A percentile compares a stretch with the other conserved stretches of the same genome.
Evolutionary conservation across 2,888 invertebrate species (phyloP).

Genomic region (Scrobipalpa costella): DNA sequence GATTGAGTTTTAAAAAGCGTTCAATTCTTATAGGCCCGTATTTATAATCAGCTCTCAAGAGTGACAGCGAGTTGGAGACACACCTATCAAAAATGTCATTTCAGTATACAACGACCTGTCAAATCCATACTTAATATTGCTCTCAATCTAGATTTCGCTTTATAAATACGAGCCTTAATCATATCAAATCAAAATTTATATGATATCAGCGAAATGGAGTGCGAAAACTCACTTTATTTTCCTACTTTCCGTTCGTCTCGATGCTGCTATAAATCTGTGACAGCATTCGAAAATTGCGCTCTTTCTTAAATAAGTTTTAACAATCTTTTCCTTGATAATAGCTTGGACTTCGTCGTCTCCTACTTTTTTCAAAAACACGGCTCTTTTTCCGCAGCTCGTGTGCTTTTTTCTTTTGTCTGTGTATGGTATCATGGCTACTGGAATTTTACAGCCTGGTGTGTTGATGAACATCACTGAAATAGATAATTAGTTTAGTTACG

Average conservation of each 20-base stretch:
- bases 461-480: slow-evolving; percentile 54
- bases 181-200: too few species aligned
- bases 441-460: slow-evolving; percentile 66
- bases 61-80: too few species aligned
- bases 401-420: slow-evolving; percentile 37
- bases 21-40: too few species aligned
- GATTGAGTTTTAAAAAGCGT: too few species aligned
- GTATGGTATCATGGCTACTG: slow-evolving; percentile 50
- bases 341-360: slow-evolving; percentile 48
- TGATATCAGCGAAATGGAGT: background rate
- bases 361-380: slow-evolving; percentile 57
- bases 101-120: too few species aligned
- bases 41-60: too few species aligned
- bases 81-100: too few species aligned
- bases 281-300: slow-evolving; percentile 56
- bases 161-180: too few species aligned
- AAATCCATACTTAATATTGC: too few species aligned
- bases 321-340: slow-evolving; percentile 46
- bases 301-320: slow-evolving; percentile 50
- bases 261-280: slow-evolving; percentile 50
- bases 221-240: slow-evolving; percentile 37
- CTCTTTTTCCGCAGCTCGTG: slow-evolving; percentile 55
- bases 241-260: slow-evolving; percentile 36
- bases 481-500: background rate
- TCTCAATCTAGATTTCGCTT: too few species aligned